Evolutionary conservation across 2,888 invertebrate species (phyloP), one percentile per base, ranked within the genome.

Genomic region (Dimorphilus gyrociliatus): DNA sequence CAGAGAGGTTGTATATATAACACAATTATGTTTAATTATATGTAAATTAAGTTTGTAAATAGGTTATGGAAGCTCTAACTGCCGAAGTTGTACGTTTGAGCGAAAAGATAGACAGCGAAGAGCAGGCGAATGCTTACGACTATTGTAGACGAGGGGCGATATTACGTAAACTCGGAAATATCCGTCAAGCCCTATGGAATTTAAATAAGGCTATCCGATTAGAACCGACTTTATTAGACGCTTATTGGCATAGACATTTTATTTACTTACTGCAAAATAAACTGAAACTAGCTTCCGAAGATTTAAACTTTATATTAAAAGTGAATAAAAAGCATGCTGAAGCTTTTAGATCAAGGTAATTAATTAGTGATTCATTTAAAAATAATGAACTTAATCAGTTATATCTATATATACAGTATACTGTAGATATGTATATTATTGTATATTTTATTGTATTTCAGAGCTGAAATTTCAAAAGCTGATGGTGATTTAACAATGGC

Each of bases 241-340:
- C 60, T 1, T 62, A 60, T 44, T 62, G 61, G 61, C 61, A 62
- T 38, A 42, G 61, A 3, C 60, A 61, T 41, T 41, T 61, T 14
- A 36, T 62, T 24, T 52, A 45, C 32, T 34, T 61, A n/a, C 42
- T 61, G 19, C 54, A 52, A 32, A 55, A 54, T 35, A 50, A 53
- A 30, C 50, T 47, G 31, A 38, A 48, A 13, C 47, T 44, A 13
- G 60, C 60, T 2, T 39, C 58, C n/a, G 55, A 58, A 13, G 60
- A 60, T 34, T 48, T 62, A 13, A 53, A 52, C 27, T 50, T 47
- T 29, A 48, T 61, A 30, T 40, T 59, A 19, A 54, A 55, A 37
- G 44, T 50, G 30, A 56, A 53, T 40, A 54, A 52, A 37, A 42
- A 35, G 3, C 54, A 61, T 36, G 40, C 51, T 12, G 54, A 50